Evolutionary conservation across 2,797 vertebrate genomes (phyloP).

Genomic region (Epinephelus coioides): DNA sequence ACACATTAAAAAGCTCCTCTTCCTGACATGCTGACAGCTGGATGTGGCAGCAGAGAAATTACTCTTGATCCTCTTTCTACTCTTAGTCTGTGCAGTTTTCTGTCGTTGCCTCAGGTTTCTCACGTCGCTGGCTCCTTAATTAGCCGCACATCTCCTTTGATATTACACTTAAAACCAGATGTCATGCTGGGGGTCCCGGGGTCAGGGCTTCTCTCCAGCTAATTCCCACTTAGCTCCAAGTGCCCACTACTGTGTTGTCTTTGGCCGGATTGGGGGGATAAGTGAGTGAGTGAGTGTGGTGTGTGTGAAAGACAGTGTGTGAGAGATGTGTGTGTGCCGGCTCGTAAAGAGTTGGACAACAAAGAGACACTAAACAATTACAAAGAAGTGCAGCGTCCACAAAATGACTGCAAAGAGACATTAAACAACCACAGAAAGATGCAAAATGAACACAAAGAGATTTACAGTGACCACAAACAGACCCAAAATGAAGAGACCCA

Average conservation of each 20-base stretch:
- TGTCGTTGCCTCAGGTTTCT: conserved; percentile 58
- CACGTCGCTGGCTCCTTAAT: conserved; percentile 81
- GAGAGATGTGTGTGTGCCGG: conserved; percentile 8
- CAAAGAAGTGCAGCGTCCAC: background rate
- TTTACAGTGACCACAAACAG: rapidly evolving
- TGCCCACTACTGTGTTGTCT: conserved; percentile 63
- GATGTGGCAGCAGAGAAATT: conserved; percentile 7
- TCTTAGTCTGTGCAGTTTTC: conserved; percentile 8
- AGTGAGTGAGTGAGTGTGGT: background rate
- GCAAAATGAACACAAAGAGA: too few species aligned
- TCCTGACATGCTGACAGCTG: conserved; percentile 12
- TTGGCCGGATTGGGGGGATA: conserved; percentile 12
- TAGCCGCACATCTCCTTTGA: conserved; percentile 82
- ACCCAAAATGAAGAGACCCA: background rate
- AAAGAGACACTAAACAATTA: background rate
- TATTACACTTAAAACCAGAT: conserved; percentile 83
- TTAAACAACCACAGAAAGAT: background rate
- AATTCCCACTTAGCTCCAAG: conserved; percentile 82
- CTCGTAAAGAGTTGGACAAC: background rate
- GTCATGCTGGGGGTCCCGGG: conserved; percentile 77
- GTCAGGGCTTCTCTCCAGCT: conserved; percentile 71
- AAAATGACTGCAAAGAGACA: too few species aligned
- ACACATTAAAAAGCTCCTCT: conserved; percentile 5
- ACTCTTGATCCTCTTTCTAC: conserved; percentile 25
- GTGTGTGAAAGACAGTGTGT: background rate